These are phyloP conservation scores for Adelosebastes latens DNA, from an alignment of 2,797 vertebrate species.

Conservation along the genomic window DNA sequence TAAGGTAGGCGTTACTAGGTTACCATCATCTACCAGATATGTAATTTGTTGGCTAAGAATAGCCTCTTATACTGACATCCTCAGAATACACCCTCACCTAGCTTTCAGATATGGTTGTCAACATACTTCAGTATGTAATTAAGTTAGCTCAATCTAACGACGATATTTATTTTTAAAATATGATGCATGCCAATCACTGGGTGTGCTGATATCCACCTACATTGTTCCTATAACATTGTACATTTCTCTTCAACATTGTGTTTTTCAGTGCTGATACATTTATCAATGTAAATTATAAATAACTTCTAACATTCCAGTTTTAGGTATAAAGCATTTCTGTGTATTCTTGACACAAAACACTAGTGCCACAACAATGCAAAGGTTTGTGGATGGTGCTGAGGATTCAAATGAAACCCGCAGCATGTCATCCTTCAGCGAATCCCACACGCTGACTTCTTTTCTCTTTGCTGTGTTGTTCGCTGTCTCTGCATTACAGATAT, in stretches of 20 bases:
- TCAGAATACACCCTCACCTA: too few species aligned
- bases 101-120: too few species aligned
- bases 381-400: not conserved
- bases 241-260: not conserved
- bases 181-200: not conserved
- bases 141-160: not conserved
- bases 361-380: slow-evolving; percentile 7
- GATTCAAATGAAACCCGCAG: slow-evolving; percentile 5
- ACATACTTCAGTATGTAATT: not conserved
- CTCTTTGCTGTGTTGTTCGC: not conserved
- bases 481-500: not conserved
- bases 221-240: not conserved
- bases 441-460: slow-evolving; percentile 5
- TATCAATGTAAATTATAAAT: not conserved
- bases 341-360: not conserved
- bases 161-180: not conserved
- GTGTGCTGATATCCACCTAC: not conserved
- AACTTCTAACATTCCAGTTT: not conserved
- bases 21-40: too few species aligned
- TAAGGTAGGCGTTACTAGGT: too few species aligned
- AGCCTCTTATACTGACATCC: too few species aligned
- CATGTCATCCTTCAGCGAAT: not conserved
- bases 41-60: too few species aligned
- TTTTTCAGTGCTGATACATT: too few species aligned
- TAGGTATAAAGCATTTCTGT: not conserved